Evolutionary conservation across 1,140 invertebrate genomes (phyloP).

Genomic region (Coptotermes formosanus): DNA sequence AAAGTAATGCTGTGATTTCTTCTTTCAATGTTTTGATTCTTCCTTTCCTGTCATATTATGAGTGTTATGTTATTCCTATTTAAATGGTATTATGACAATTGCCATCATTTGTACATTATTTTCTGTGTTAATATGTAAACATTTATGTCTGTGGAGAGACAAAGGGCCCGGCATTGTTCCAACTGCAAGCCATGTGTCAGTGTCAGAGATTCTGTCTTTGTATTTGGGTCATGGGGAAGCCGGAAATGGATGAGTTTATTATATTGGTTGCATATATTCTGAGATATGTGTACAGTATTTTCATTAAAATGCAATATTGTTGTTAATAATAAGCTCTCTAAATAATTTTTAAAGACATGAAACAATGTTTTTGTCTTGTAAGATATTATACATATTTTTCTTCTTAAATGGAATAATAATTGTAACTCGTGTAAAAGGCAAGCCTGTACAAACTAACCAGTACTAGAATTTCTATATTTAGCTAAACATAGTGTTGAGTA

Average conservation of each 20-base stretch:
- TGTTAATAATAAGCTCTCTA: conserved; percentile 30
- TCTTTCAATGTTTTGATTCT: neutral
- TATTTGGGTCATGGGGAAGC: neutral
- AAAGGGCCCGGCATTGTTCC: neutral
- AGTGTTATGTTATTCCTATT: neutral
- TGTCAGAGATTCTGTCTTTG: neutral
- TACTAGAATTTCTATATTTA: neutral
- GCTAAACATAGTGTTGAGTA: neutral
- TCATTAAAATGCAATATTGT: conserved; percentile 35
- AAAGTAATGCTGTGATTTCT: conserved; percentile 13
- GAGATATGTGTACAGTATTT: conserved; percentile 34
- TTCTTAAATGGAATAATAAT: conserved; percentile 6
- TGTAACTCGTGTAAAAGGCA: neutral
- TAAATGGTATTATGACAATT: neutral
- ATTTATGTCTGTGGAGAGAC: neutral
- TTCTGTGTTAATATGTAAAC: neutral
- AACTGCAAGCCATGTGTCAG: neutral
- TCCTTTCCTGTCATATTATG: neutral
- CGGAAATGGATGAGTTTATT: neutral
- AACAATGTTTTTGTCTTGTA: conserved; percentile 23
- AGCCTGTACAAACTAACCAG: conserved; percentile 16
- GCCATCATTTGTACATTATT: neutral
- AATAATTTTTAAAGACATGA: conserved; percentile 28
- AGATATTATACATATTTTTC: conserved; percentile 22
- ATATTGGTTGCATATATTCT: conserved; percentile 19